phyloP scores from a whole-genome alignment of 1,140 invertebrate species.

The Calliphora vicina region DNA sequence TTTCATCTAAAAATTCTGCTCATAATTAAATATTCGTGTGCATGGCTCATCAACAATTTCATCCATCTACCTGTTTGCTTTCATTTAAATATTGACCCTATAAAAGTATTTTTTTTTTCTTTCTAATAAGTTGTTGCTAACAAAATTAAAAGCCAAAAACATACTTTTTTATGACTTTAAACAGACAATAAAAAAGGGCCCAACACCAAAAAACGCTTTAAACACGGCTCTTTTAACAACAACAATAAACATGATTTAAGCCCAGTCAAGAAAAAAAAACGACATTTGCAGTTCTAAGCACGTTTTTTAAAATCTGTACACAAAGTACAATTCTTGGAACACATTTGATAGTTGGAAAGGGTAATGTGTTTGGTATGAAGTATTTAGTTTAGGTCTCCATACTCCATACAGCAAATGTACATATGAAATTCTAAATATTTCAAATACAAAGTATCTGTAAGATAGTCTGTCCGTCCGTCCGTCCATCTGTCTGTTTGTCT shows the following conservation, averaged over 20 bases:
- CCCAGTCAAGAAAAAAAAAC: not conserved
- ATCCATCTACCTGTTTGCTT: not conserved
- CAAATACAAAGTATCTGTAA: not conserved
- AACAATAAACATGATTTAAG: not conserved
- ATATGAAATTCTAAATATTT: not conserved
- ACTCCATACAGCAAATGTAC: not conserved
- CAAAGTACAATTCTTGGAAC: not conserved
- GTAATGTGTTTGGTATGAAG: not conserved
- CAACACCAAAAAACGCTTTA: not conserved
- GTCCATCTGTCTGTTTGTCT: too few species aligned
- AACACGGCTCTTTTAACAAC: not conserved
- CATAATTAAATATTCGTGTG: not conserved
- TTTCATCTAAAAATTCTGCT: not conserved
- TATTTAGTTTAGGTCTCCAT: not conserved
- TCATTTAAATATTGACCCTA: not conserved
- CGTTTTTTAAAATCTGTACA: not conserved
- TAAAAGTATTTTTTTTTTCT: not conserved
- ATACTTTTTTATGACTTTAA: not conserved
- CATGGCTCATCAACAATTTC: not conserved
- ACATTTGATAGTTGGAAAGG: not conserved
- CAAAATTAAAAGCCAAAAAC: not conserved
- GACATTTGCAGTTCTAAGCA: not conserved
- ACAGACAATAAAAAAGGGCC: not conserved
- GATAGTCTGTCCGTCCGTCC: too few species aligned
- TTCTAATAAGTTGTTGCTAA: too few species aligned